Conservation (phyloP, 2,113 vertebrate species). For the Piaya cayana region DNA sequence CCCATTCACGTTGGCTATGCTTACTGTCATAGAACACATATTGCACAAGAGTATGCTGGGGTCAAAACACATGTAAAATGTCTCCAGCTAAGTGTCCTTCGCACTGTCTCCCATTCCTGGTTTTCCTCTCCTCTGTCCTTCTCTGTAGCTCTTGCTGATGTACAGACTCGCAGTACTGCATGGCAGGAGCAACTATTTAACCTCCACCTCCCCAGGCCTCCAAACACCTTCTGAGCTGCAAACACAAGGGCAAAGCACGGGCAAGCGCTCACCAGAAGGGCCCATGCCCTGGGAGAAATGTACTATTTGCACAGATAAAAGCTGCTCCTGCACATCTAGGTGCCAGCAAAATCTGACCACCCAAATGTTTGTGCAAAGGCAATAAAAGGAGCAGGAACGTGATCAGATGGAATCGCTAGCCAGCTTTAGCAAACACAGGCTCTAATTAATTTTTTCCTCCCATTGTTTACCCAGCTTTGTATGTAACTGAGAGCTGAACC, state of each 20-base stretch:
- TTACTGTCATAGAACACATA: neutral
- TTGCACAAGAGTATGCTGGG: neutral
- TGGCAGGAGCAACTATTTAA: neutral
- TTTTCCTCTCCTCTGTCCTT: neutral
- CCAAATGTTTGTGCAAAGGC: conserved; percentile 56
- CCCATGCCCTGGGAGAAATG: neutral
- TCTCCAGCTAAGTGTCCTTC: neutral
- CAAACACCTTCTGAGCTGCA: neutral
- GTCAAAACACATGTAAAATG: neutral
- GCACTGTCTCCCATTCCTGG: neutral
- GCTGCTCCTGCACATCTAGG: neutral
- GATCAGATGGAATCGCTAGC: conserved; percentile 56
- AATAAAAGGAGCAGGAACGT: conserved; percentile 48
- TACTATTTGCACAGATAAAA: conserved; percentile 32
- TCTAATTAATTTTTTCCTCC: conserved; percentile 71
- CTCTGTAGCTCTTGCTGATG: neutral
- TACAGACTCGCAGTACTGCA: rapidly evolving
- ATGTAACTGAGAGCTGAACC: conserved; percentile 56
- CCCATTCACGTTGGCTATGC: neutral
- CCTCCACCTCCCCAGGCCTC: neutral
- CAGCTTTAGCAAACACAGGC: conserved; percentile 59
- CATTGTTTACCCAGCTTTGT: conserved; percentile 70
- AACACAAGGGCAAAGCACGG: neutral
- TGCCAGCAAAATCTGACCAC: conserved; percentile 43
- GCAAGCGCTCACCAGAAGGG: neutral